Conservation (phyloP, 2,797 vertebrate genomes). For the Sebastiscus albofasciatus region DNA sequence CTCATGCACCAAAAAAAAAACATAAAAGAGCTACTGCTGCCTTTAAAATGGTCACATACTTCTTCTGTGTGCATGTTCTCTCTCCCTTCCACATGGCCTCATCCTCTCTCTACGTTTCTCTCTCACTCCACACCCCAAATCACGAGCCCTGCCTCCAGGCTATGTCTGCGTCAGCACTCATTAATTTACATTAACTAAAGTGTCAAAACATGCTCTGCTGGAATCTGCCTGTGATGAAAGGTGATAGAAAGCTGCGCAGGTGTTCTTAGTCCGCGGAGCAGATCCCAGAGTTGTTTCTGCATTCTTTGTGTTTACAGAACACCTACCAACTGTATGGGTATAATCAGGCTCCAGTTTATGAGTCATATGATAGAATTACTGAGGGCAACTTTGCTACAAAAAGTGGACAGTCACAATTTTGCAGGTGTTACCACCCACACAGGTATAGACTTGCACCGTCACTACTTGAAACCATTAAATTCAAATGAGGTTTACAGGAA, state of each 20-base stretch:
- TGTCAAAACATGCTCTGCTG: slow-evolving; percentile 84
- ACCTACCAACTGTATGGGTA: slow-evolving; percentile 41
- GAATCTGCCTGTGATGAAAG: slow-evolving; percentile 81
- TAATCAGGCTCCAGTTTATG: slow-evolving; percentile 57
- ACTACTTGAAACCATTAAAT: slow-evolving; percentile 53
- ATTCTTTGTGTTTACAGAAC: slow-evolving; percentile 65
- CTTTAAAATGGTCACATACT: slow-evolving; percentile 14
- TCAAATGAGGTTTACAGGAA: slow-evolving; percentile 42
- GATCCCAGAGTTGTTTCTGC: slow-evolving; percentile 54
- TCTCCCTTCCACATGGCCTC: slow-evolving; percentile 30
- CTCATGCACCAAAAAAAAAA: background rate
- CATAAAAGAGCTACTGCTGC: slow-evolving; percentile 1
- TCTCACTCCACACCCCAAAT: slow-evolving; percentile 72
- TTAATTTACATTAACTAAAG: slow-evolving; percentile 86
- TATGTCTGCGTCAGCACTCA: slow-evolving; percentile 82
- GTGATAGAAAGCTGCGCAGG: slow-evolving; percentile 74
- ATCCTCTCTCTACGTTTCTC: slow-evolving; percentile 42
- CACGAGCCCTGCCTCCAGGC: slow-evolving; percentile 72
- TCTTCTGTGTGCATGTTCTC: slow-evolving; percentile 26
- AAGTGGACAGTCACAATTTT: slow-evolving; percentile 50
- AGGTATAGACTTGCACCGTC: slow-evolving; percentile 37
- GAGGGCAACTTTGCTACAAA: slow-evolving; percentile 24
- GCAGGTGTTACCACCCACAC: slow-evolving; percentile 41
- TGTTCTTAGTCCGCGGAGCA: slow-evolving; percentile 65
- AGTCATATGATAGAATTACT: slow-evolving; percentile 63